phyloP scores from a whole-genome alignment of 1,140 invertebrate species.

The Pseudomyrmex concolor region DNA sequence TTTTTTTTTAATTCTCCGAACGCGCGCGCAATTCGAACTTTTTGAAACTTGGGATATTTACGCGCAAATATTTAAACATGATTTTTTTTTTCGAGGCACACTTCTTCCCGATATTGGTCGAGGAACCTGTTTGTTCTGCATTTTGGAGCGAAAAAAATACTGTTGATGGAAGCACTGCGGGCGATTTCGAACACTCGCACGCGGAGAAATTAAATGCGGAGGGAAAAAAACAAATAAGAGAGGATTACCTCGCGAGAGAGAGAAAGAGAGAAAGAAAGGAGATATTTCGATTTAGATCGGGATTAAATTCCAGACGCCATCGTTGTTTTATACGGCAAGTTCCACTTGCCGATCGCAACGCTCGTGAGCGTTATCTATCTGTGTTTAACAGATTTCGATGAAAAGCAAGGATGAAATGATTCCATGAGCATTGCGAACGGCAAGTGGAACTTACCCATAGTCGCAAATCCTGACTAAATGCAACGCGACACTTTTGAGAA shows the following conservation, averaged over 20 bases:
- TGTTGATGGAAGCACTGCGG: not conserved
- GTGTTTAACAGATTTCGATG: too few relatives aligned
- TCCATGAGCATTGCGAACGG: too few relatives aligned
- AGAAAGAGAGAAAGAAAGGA: too few relatives aligned
- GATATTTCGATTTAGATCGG: constrained; percentile 5
- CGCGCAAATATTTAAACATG: constrained; percentile 28
- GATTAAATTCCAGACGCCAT: constrained; percentile 32
- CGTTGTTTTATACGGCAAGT: too few relatives aligned
- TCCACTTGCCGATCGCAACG: too few relatives aligned
- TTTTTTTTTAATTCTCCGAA: not conserved
- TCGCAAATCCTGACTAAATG: not conserved
- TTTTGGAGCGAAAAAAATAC: constrained; percentile 42
- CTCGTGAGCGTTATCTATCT: too few relatives aligned
- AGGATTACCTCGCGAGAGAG: too few relatives aligned
- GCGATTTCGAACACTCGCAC: not conserved
- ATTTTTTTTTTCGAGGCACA: constrained; percentile 1
- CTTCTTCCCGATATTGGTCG: not conserved
- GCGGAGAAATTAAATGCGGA: constrained; percentile 14
- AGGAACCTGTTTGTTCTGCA: constrained; percentile 7
- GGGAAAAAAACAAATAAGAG: not conserved
- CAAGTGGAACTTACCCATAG: too few relatives aligned
- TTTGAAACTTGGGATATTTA: not conserved
- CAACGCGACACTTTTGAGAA: constrained; percentile 25
- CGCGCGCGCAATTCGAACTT: not conserved
- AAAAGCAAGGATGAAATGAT: too few relatives aligned